Percentiles rank a stretch among this genome's conserved stretches.
Evolutionary conservation across 1,140 invertebrate genomes (phyloP).

Genomic region (Zaprionus inermis): DNA sequence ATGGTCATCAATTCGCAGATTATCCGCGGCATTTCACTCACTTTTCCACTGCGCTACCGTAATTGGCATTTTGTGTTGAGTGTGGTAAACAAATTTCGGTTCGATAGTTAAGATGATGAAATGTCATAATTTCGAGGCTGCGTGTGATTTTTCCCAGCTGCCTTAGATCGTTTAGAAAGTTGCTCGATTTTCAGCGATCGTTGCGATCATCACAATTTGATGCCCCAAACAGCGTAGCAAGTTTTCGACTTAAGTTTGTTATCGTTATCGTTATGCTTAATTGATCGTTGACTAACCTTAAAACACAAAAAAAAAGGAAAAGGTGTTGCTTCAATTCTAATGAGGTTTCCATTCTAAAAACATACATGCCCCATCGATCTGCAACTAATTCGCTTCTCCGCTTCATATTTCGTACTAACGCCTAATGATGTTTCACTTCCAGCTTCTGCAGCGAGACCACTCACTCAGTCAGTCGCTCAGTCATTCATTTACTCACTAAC

Average conservation of each 20-base stretch:
- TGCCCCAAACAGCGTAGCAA: too few species aligned
- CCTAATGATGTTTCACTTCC: conserved; percentile 59
- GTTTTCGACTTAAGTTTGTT: not conserved
- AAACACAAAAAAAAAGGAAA: too few species aligned
- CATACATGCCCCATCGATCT: conserved; percentile 5
- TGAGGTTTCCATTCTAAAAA: conserved; percentile 36
- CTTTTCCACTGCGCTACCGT: conserved; percentile 43
- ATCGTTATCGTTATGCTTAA: not conserved
- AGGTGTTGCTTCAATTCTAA: not conserved
- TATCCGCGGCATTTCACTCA: conserved; percentile 63
- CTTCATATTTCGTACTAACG: conserved; percentile 11
- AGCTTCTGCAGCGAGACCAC: conserved; percentile 60
- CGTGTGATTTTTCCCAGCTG: conserved; percentile 29
- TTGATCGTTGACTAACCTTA: not conserved
- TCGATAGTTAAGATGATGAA: conserved; percentile 65
- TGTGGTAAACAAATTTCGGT: conserved; percentile 71
- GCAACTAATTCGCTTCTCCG: conserved; percentile 37
- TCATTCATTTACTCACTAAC: conserved; percentile 57
- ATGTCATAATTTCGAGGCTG: conserved; percentile 72
- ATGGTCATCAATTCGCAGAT: conserved; percentile 77
- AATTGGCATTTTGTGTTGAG: conserved; percentile 71
- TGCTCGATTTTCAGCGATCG: too few species aligned
- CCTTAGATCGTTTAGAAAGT: conserved; percentile 41
- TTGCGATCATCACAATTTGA: too few species aligned
- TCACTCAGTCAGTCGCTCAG: not conserved